These are phyloP conservation scores for Taenaris catops DNA, from an alignment of 2,888 invertebrate species.

Conservation along the genomic window DNA sequence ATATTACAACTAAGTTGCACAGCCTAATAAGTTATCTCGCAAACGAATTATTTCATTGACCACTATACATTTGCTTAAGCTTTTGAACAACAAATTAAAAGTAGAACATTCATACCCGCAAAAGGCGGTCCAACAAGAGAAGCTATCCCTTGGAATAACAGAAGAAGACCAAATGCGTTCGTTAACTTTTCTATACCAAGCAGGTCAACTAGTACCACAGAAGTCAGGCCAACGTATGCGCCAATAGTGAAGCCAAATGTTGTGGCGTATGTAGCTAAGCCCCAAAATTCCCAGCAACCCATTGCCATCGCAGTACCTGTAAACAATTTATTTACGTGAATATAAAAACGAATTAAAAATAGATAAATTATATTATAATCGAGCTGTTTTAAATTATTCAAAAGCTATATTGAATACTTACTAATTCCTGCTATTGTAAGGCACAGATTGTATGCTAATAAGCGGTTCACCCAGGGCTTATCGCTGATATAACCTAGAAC, in stretches of 20 bases:
- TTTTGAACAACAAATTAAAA: too few relatives aligned
- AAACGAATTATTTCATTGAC: too few relatives aligned
- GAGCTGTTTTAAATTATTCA: too few relatives aligned
- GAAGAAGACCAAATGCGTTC: slow-evolving; percentile 95
- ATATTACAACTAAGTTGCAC: too few relatives aligned
- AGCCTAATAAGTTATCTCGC: too few relatives aligned
- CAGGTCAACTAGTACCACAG: slow-evolving; percentile 96
- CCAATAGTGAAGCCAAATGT: slow-evolving; percentile 95
- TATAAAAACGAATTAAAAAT: slow-evolving; percentile 3
- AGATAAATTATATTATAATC: too few relatives aligned
- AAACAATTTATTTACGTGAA: too few relatives aligned
- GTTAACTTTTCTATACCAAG: slow-evolving; percentile 95
- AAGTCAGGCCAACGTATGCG: slow-evolving; percentile 97
- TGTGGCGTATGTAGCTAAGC: slow-evolving; percentile 87
- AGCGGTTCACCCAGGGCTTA: slow-evolving; percentile 94
- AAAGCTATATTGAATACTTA: too few relatives aligned
- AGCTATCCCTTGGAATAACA: slow-evolving; percentile 96
- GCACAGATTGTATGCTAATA: slow-evolving; percentile 93
- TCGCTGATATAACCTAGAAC: slow-evolving; percentile 93
- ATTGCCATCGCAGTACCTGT: slow-evolving; percentile 91
- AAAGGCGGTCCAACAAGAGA: slow-evolving; percentile 95
- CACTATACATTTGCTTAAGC: too few relatives aligned
- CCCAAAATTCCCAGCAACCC: slow-evolving; percentile 85
- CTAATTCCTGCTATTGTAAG: slow-evolving; percentile 93
- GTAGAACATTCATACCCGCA: slow-evolving; percentile 94